phyloP scores from a whole-genome alignment of 1,140 invertebrate genomes.

The Drusus annulatus region DNA sequence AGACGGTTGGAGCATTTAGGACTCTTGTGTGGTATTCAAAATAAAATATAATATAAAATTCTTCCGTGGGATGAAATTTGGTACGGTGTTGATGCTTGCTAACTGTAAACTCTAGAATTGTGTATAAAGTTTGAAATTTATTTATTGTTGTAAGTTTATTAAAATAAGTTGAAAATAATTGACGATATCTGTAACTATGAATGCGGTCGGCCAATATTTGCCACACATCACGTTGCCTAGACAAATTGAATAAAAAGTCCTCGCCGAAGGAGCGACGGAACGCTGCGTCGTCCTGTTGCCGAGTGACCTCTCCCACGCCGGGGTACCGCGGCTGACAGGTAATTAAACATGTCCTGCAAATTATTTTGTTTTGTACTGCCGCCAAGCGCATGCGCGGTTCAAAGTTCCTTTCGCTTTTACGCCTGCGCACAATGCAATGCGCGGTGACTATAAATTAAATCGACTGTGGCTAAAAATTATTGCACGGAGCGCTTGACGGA shows the following conservation, averaged over 20 bases:
- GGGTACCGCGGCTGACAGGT: conserved; percentile 13
- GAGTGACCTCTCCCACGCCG: conserved; percentile 30
- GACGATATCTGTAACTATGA: too few relatives aligned
- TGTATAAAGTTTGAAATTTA: too few relatives aligned
- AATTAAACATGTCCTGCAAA: conserved; percentile 52
- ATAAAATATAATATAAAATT: too few relatives aligned
- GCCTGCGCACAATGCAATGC: conserved; percentile 18
- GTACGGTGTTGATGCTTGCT: too few relatives aligned
- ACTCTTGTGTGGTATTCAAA: too few relatives aligned
- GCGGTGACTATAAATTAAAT: conserved; percentile 25
- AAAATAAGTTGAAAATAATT: too few relatives aligned
- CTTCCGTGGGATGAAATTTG: too few relatives aligned
- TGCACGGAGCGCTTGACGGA: neutral
- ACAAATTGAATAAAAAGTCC: conserved; percentile 30
- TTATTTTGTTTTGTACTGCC: conserved; percentile 48
- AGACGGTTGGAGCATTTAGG: too few relatives aligned
- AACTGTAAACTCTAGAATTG: too few relatives aligned
- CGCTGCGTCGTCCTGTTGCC: neutral
- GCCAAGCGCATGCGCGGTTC: conserved; percentile 32
- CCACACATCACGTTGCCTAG: neutral
- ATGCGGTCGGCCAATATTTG: too few relatives aligned
- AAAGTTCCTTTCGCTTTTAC: conserved; percentile 41
- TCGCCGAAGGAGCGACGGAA: neutral
- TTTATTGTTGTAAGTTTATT: too few relatives aligned
- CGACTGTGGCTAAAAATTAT: neutral